A percentile compares a stretch with the other conserved stretches of the same genome.
Evolutionary conservation across 1,140 invertebrate species (phyloP).

Genomic region (Scaptomyza graminum): DNA sequence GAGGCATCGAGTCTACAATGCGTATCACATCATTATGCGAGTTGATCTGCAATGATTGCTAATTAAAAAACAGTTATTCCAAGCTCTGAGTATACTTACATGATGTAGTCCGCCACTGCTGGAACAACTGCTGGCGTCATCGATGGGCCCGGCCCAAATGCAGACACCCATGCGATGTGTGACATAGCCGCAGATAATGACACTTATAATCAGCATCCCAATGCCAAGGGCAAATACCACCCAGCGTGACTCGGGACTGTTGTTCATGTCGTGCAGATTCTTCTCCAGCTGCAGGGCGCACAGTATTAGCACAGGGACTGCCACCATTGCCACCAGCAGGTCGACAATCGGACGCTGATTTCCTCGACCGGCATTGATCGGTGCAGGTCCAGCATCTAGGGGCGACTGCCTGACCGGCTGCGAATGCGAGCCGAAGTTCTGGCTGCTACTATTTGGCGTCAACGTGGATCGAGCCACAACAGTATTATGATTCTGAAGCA

Average conservation of each 20-base stretch:
- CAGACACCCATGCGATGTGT: conserved; percentile 83
- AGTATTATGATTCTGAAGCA: conserved; percentile 77
- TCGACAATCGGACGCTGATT: conserved; percentile 77
- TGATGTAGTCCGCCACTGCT: conserved; percentile 56
- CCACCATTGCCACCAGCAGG: conserved; percentile 78
- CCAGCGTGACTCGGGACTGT: conserved; percentile 69
- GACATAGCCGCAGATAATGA: conserved; percentile 82
- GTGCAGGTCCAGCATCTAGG: conserved; percentile 17
- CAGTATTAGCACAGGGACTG: conserved; percentile 74
- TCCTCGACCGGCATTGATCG: conserved; percentile 42
- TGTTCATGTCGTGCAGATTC: conserved; percentile 71
- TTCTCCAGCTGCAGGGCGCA: conserved; percentile 81
- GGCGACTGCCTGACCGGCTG: conserved; percentile 23
- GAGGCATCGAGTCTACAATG: conserved; percentile 79
- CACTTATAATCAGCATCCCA: conserved; percentile 76
- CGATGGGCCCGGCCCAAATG: conserved; percentile 81
- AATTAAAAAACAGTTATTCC: too few species aligned
- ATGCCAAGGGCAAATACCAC: conserved; percentile 78
- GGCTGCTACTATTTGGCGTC: conserved; percentile 70
- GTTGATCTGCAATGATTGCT: conserved; percentile 64
- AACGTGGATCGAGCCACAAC: conserved; percentile 72
- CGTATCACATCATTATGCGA: conserved; percentile 82
- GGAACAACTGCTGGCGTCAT: conserved; percentile 73
- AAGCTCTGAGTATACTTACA: conserved; percentile 52
- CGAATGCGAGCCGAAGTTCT: conserved; percentile 59